Base-by-base conservation (phyloP, 2,113 vertebrate species). In the Lepus europaeus region DNA sequence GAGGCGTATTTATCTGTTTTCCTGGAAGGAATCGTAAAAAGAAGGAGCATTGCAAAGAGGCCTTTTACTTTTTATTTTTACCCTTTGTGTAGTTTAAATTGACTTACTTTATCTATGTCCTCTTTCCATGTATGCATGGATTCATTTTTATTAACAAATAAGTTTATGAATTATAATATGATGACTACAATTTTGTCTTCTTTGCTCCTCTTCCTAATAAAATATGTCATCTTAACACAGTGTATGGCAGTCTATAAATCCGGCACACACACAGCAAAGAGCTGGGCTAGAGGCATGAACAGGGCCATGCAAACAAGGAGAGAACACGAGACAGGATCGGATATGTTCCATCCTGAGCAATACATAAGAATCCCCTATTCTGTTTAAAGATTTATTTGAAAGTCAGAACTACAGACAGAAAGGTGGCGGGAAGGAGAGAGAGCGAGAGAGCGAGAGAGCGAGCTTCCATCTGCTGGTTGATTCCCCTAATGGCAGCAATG, bases 81-180 rank as follows among this genome's bases (percentile, higher is more conserved):
- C 51, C 22, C 4, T 93, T 93, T 87, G 9, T 39, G 17, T 73
- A 45, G 22, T 91, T 89, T 33, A 6, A 69, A 72, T 91, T 81
- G 61, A 76, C 25, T 73, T 73, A n/a, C 23, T 66, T 69, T 89
- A 53, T 64, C n/a, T 1, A 23, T 74, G 17, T 81, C 25, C 8
- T 87, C 69, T 27, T 86, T 74, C 19, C 53, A 51, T 72, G 64
- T 51, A 23, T 78, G 11, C 84, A 49, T 68, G 70, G 45, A 53
- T 36, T 85, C 23, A 7, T 29, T 72, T 94, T 85, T 79, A 96
- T 31, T 93, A 61, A 36, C 59, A 89, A 80, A 88, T 11, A 5
- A 0, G 5, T 69, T 49, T 64, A 22, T 72, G 9, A 1, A 53
- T 11, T 33, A 1, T 39, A 74, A 49, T 19, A 10, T 64, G 51